Base-by-base conservation (phyloP, 2,113 vertebrate genomes). In the Rhinopithecus roxellana region DNA sequence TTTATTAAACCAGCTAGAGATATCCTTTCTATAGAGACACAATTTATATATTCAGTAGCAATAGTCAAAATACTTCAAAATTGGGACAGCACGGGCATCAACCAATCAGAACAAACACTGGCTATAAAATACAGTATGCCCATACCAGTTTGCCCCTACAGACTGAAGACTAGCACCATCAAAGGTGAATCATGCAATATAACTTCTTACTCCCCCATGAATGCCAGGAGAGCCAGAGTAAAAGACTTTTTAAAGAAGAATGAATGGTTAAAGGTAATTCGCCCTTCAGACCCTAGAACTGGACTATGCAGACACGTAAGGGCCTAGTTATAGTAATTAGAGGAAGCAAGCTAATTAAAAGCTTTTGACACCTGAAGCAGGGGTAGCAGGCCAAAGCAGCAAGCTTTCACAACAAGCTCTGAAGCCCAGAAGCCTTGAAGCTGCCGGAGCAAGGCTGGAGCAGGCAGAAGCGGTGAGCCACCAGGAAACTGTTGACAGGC, bases 291-390 rank as follows among this genome's bases (percentile, higher is more conserved):
- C 55, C 87, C 67, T 82, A 69, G 38, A 38, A 90, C 90, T 95
- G 94, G 92, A 74, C 57, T 94, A 70, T 59, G 81, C 77, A 95
- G 96, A 97, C 67, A 96, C 12, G 55, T n/a, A 52, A 95, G 95
- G 96, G 78, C 91, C 97, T 97, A 94, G 81, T 92, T 96, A 95
- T 61, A 81, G 69, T 97, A 79, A 90, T 96, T 10, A 95, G 94
- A 98, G 97, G 97, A 98, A 98, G 98, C 98, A 96, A 91, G 98
- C 98, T 98, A 98, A 98, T 97, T 94, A 98, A 98, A 98, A 98
- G 97, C 97, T 97, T 97, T 97, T 98, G 97, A 98, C 98, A 98
- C 98, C 97, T 98, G 98, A 97, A 97, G 98, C 98, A 97, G 98
- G 98, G 98, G 98, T 95, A 98, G 97, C 97, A 97, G 97, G 97